Evolutionary conservation across 2,113 vertebrate species (phyloP).

Genomic region (Oryzias melastigma): DNA sequence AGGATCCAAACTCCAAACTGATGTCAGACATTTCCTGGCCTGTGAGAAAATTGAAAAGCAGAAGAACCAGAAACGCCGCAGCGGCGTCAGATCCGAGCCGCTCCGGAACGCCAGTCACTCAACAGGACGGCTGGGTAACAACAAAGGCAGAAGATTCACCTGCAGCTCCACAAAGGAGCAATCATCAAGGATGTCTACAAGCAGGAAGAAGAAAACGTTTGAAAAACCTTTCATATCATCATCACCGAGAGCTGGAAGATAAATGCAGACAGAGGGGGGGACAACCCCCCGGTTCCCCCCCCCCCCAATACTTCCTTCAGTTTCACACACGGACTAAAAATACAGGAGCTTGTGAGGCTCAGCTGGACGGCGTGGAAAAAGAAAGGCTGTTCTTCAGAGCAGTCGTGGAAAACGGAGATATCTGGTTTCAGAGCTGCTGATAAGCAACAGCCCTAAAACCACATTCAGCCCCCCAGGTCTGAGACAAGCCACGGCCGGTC

Average conservation of each 20-base stretch:
- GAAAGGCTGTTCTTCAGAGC: constrained; percentile 63
- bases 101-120: no score
- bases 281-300: neutral
- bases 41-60: no score
- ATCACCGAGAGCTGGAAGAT: constrained; percentile 12
- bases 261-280: constrained; percentile 1
- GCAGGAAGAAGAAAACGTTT: constrained; percentile 5
- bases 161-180: no score
- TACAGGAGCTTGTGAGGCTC: constrained; percentile 63
- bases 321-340: constrained; percentile 74
- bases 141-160: no score
- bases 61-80: no score
- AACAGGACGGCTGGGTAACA: no score
- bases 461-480: constrained; percentile 63
- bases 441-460: constrained; percentile 72
- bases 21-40: no score
- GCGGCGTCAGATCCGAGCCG: no score
- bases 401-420: constrained; percentile 72
- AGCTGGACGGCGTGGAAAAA: constrained; percentile 66
- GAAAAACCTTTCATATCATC: neutral
- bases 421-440: constrained; percentile 73
- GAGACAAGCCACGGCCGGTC: constrained; percentile 13
- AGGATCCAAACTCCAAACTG: neutral
- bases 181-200: neutral
- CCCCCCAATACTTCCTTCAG: constrained; percentile 54